These are phyloP conservation scores for Chelon auratus DNA, from an alignment of 2,797 vertebrate genomes.

Conservation along the genomic window DNA sequence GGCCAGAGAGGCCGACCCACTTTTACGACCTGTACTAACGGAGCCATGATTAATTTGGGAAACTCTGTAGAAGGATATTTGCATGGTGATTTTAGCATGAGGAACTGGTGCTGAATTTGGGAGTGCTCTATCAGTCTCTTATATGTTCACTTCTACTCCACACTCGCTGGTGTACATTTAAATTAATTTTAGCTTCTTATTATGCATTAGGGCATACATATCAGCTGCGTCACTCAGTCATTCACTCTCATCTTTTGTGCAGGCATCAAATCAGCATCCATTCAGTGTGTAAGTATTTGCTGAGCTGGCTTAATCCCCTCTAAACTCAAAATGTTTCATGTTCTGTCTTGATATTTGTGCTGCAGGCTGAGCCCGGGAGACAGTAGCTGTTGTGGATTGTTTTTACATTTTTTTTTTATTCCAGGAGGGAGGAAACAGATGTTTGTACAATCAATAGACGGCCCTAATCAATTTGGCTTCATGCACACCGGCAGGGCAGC, in stretches of 20 bases:
- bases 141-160: neutral
- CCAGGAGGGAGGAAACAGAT: slow-evolving; percentile 53
- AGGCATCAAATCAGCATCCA: neutral
- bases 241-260: neutral
- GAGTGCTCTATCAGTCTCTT: neutral
- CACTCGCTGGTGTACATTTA: neutral
- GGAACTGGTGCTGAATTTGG: slow-evolving; percentile 6
- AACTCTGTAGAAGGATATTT: slow-evolving; percentile 29
- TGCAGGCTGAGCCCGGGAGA: neutral
- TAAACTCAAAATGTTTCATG: neutral
- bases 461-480: slow-evolving; percentile 60
- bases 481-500: slow-evolving; percentile 37
- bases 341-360: slow-evolving; percentile 13
- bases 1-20: slow-evolving; percentile 66
- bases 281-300: slow-evolving; percentile 15
- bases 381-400: slow-evolving; percentile 3
- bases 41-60: slow-evolving; percentile 43
- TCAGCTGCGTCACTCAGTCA: neutral
- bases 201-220: slow-evolving; percentile 3
- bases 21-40: slow-evolving; percentile 44
- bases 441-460: slow-evolving; percentile 61
- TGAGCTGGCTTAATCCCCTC: slow-evolving; percentile 2
- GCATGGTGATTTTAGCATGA: neutral
- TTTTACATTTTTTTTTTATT: slow-evolving; percentile 16
- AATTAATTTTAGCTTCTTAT: neutral